Evolutionary conservation across 2,888 invertebrate species (phyloP), one percentile per base, ranked within the genome.

Genomic region (Cosmia trapezina): DNA sequence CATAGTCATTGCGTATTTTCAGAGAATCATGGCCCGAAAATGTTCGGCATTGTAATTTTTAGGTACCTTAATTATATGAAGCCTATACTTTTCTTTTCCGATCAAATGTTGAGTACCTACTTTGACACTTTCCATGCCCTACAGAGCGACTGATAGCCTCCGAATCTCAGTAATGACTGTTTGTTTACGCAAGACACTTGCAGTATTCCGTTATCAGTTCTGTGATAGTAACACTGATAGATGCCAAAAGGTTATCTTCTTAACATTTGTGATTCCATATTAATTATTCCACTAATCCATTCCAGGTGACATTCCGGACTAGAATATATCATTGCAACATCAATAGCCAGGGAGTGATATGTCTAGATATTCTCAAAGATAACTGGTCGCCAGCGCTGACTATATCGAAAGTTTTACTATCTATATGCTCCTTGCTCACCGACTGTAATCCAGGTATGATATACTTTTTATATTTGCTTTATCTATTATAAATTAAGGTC

Each of bases 251-350:
- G 71, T 71, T 54, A 77, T 71, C 78, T 33, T 9, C 7, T 22
- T 22, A 54, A 45, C 12, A 53, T 54, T 37, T 67, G 12, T 43
- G 60, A 7, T 28, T n/a, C 5, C 33, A 28, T 47, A 67, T 28
- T 81, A 33, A 68, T 43, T 17, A 53, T 28, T 54, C 65, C 7
- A 19, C 7, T 43, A 59, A 12, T 81, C 49, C 71, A n/a, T 81
- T 81, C n/a, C 93, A 97, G 97, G 98, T 98, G 76, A 98, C 98
- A 91, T 99, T 99, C 97, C 97, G 98, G 83, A 99, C 99, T 83
- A 97, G 99, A 91, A 99, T 99, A 96, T 99, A 99, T 96, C 99
- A 99, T 94, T 99, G 99, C 97, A 99, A 99, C 97, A 99, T 99
- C 93, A 99, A 99, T 97, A 99, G 99, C 93, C 99, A 99, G 96